These are phyloP conservation scores for Streptopelia turtur DNA, from an alignment of 2,797 vertebrate genomes.

Conservation along the genomic window DNA sequence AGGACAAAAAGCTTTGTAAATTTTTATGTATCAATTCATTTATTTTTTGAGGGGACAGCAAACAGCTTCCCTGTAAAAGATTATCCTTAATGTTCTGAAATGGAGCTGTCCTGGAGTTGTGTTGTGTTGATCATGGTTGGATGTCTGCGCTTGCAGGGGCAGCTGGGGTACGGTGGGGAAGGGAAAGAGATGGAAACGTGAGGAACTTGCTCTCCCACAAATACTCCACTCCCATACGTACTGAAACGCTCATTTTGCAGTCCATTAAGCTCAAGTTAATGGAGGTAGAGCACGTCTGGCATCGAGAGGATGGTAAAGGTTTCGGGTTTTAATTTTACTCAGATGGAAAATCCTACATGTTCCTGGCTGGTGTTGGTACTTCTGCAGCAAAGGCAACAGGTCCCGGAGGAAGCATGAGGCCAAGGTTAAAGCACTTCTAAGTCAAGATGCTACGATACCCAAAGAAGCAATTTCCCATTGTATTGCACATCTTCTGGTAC, in stretches of 20 bases:
- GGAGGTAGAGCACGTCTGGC: constrained; percentile 66
- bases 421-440: constrained; percentile 76
- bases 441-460: constrained; percentile 67
- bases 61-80: background rate
- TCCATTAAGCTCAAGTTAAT: constrained; percentile 73
- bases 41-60: background rate
- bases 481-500: constrained; percentile 58
- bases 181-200: background rate
- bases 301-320: constrained; percentile 60
- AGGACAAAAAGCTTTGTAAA: background rate
- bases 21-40: background rate
- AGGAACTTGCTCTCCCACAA: constrained; percentile 45
- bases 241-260: constrained; percentile 63
- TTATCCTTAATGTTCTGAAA: background rate
- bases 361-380: constrained; percentile 34
- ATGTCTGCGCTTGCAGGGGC: background rate
- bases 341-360: constrained; percentile 48
- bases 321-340: constrained; percentile 73
- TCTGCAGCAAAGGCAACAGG: constrained; percentile 41
- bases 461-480: constrained; percentile 75
- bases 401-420: constrained; percentile 67
- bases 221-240: constrained; percentile 56
- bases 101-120: background rate
- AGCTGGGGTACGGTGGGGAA: background rate
- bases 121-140: background rate